phyloP scores from a whole-genome alignment of 35 echinoderm and acorn worm genomes.

The Ophioderma brevispina region DNA sequence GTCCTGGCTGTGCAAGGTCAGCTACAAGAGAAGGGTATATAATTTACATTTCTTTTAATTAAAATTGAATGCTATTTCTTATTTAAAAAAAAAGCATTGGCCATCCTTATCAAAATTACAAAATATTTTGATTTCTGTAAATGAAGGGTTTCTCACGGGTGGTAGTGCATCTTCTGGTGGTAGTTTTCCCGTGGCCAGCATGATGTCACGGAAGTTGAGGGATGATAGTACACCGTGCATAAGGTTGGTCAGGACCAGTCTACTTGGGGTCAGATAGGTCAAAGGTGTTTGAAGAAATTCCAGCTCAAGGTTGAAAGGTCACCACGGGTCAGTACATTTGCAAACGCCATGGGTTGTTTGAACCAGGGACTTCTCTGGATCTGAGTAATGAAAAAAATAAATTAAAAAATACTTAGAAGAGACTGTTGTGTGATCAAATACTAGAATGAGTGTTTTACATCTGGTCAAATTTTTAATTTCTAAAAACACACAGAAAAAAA shows the following conservation, averaged over 20 bases:
- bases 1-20: constrained; percentile 75
- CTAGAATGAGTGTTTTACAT: too few relatives aligned
- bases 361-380: constrained; percentile 35
- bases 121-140: too few relatives aligned
- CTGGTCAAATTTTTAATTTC: too few relatives aligned
- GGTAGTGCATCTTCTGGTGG: constrained; percentile 96
- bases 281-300: constrained; percentile 77
- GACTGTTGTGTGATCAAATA: too few relatives aligned
- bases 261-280: constrained; percentile 31
- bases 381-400: too few relatives aligned
- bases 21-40: constrained; percentile 29
- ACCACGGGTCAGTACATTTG: constrained; percentile 79
- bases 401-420: too few relatives aligned
- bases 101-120: too few relatives aligned
- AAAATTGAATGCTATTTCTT: too few relatives aligned
- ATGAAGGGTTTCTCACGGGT: too few relatives aligned
- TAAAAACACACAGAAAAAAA: too few relatives aligned
- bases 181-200: constrained; percentile 91
- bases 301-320: constrained; percentile 86
- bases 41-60: too few relatives aligned
- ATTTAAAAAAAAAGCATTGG: too few relatives aligned
- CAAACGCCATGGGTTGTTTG: constrained; percentile 78
- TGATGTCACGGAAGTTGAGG: constrained; percentile 92
- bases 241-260: neutral
- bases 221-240: constrained; percentile 80